Evolutionary conservation across 2,797 vertebrate species (phyloP).

Genomic region (Spinibarbus caldwelli): DNA sequence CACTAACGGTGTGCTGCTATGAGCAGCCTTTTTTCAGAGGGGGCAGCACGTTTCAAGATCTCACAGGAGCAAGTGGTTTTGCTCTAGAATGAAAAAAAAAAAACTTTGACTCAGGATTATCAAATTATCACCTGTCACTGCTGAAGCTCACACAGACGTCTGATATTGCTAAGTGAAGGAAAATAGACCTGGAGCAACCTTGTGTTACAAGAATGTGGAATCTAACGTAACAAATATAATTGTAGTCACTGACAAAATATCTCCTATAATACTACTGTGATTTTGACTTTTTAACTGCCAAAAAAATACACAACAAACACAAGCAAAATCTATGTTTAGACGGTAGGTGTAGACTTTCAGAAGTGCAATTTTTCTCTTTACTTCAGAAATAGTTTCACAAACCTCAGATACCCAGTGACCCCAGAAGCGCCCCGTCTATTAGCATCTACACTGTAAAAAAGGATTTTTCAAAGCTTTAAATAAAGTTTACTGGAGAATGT

Average conservation of each 20-base stretch:
- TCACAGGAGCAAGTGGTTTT: constrained; percentile 12
- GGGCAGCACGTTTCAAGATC: not conserved
- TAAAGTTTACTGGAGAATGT: not conserved
- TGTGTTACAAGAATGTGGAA: not conserved
- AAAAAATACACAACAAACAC: not conserved
- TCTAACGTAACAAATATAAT: constrained; percentile 38
- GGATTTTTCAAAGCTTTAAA: not conserved
- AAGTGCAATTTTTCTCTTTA: not conserved
- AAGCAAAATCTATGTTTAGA: not conserved
- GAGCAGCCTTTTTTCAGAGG: constrained; percentile 5
- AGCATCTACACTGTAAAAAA: not conserved
- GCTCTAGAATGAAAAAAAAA: constrained; percentile 31
- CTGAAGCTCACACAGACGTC: constrained; percentile 32
- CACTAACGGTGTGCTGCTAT: not conserved
- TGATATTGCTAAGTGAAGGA: not conserved
- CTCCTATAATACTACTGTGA: not conserved
- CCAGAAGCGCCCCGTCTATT: too few relatives aligned
- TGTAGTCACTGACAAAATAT: constrained; percentile 31
- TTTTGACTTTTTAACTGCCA: too few relatives aligned
- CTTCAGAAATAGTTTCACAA: not conserved
- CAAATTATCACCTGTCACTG: constrained; percentile 44
- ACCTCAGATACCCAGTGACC: not conserved
- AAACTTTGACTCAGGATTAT: constrained; percentile 29
- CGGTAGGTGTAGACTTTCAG: not conserved
- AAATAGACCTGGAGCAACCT: constrained; percentile 10